Evolutionary conservation across 2,888 invertebrate genomes (phyloP).

Genomic region (Timema cristinae): DNA sequence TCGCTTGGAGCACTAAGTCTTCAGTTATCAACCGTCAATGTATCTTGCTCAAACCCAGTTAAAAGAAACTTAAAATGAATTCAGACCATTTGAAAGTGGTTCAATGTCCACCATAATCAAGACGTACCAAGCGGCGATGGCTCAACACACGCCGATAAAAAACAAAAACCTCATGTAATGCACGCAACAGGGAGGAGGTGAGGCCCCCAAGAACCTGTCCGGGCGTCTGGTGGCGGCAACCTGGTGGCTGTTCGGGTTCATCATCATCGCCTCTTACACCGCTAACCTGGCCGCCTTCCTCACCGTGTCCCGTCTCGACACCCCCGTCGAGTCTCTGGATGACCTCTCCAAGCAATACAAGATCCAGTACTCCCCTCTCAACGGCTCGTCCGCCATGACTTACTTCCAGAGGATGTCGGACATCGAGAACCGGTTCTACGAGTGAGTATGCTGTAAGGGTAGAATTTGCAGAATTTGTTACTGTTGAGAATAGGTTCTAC

Average conservation of each 20-base stretch:
- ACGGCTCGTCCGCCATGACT: slow-evolving; percentile 83
- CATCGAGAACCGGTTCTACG: slow-evolving; percentile 91
- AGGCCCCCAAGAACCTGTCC: slow-evolving; percentile 93
- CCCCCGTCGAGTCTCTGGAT: slow-evolving; percentile 88
- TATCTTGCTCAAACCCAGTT: too few species aligned
- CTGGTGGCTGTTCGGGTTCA: slow-evolving; percentile 99
- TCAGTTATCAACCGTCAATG: too few species aligned
- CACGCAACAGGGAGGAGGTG: slow-evolving; percentile 76
- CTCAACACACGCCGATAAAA: too few species aligned
- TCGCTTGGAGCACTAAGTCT: too few species aligned
- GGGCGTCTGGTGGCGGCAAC: slow-evolving; percentile 94
- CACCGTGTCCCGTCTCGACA: slow-evolving; percentile 88
- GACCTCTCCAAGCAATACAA: slow-evolving; percentile 95
- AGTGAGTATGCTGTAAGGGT: slow-evolving; percentile 54
- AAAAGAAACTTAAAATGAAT: too few species aligned
- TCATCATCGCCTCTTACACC: slow-evolving; percentile 97
- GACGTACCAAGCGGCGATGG: too few species aligned
- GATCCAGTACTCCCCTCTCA: slow-evolving; percentile 89
- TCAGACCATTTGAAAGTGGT: neutral
- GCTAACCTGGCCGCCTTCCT: slow-evolving; percentile 97
- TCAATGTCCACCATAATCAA: neutral
- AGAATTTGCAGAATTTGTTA: too few species aligned
- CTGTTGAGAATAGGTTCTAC: too few species aligned
- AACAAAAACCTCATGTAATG: neutral
- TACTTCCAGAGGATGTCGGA: slow-evolving; percentile 96